These are phyloP conservation scores for Acanthurus leucopareius DNA, from an alignment of 2,797 vertebrate species.

Conservation along the genomic window DNA sequence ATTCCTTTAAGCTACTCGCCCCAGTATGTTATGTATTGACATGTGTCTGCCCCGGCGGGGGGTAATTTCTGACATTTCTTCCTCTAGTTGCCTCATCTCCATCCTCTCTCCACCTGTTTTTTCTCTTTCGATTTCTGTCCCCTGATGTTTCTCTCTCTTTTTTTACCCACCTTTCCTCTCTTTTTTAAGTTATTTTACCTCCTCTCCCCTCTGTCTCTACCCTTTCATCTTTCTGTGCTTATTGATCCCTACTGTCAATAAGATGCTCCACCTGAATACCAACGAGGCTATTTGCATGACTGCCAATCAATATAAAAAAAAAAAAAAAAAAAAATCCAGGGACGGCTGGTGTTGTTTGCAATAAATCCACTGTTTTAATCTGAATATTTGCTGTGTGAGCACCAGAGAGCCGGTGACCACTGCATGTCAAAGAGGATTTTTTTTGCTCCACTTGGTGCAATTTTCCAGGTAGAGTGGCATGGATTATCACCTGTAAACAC, in stretches of 20 bases:
- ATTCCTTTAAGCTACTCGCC: conserved; percentile 19
- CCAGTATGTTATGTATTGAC: conserved; percentile 12
- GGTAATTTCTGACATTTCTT: conserved; percentile 33
- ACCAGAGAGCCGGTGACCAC: neutral
- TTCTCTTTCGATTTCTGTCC: conserved; percentile 40
- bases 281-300: conserved; percentile 69
- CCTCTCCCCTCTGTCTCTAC: conserved; percentile 42
- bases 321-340: conserved; percentile 27
- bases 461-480: conserved; percentile 31
- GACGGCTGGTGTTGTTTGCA: conserved; percentile 8
- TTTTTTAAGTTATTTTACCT: conserved; percentile 22
- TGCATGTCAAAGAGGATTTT: conserved; percentile 26
- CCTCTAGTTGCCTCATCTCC: conserved; percentile 17
- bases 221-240: conserved; percentile 59
- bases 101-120: conserved; percentile 29
- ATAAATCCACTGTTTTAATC: conserved; percentile 33
- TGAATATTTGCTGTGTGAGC: conserved; percentile 1
- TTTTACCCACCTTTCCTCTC: conserved; percentile 13
- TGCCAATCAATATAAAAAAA: conserved; percentile 47
- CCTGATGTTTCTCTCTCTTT: conserved; percentile 27
- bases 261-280: conserved; percentile 66
- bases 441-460: conserved; percentile 34
- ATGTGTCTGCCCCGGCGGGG: conserved; percentile 29
- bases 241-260: conserved; percentile 73
- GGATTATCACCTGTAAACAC: conserved; percentile 14